A percentile compares a stretch with the other conserved stretches of the same genome.
phyloP scores from a whole-genome alignment of 2,888 invertebrate genomes.

The Oxystoma pomonae region DNA sequence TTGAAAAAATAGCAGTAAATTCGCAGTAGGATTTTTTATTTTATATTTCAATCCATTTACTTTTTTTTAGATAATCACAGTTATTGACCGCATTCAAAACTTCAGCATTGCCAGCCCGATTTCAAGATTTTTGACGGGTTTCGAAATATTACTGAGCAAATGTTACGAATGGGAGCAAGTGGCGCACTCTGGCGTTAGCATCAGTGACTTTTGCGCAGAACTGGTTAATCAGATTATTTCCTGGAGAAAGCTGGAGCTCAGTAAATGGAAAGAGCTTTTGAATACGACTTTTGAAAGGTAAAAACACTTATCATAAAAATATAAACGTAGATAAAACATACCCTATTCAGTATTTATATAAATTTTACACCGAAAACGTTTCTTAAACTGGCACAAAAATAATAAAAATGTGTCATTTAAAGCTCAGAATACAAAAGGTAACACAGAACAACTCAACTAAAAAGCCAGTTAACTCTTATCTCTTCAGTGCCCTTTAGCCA shows the following conservation, averaged over 20 bases:
- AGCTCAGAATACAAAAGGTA: too few species aligned
- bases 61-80: constrained; percentile 55
- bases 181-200: constrained; percentile 80
- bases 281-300: constrained; percentile 63
- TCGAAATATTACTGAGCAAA: constrained; percentile 83
- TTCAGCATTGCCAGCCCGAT: constrained; percentile 81
- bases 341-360: too few species aligned
- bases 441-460: too few species aligned
- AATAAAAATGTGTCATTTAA: too few species aligned
- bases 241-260: constrained; percentile 89
- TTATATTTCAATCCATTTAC: too few species aligned
- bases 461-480: too few species aligned
- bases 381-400: too few species aligned
- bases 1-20: too few species aligned
- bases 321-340: not conserved
- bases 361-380: too few species aligned
- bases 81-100: constrained; percentile 60
- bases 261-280: constrained; percentile 82
- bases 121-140: constrained; percentile 82
- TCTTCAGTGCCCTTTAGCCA: too few species aligned
- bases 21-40: too few species aligned
- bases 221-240: constrained; percentile 79
- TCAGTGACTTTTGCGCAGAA: constrained; percentile 66
- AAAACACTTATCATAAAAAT: not conserved
- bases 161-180: constrained; percentile 90